A percentile compares a stretch with the other conserved stretches of the same genome.
Evolutionary conservation across 2,888 invertebrate species (phyloP).

Genomic region (Torymus tubicola): DNA sequence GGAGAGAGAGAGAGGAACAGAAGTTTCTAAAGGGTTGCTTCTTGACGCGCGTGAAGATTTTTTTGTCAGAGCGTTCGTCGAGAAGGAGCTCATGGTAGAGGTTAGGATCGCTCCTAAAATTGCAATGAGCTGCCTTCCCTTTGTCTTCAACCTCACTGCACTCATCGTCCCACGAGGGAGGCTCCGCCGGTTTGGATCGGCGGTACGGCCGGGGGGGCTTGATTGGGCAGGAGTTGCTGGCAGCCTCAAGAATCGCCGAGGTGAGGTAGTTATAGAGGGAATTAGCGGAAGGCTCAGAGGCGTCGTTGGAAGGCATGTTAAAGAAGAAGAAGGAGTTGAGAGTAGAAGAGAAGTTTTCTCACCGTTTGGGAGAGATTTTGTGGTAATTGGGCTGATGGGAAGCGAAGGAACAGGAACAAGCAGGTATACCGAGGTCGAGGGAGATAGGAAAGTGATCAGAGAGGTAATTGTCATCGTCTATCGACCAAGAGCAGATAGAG

Average conservation of each 20-base stretch:
- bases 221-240: not conserved
- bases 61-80: not conserved
- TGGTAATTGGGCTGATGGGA: not conserved
- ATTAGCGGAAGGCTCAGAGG: not conserved
- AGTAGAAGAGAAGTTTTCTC: not conserved
- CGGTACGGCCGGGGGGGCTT: too few species aligned
- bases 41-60: not conserved
- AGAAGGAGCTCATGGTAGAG: not conserved
- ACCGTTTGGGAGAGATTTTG: not conserved
- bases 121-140: not conserved
- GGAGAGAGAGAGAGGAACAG: conserved; percentile 12
- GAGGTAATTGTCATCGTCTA: conserved; percentile 21
- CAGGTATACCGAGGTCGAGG: not conserved
- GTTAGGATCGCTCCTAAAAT: conserved; percentile 1
- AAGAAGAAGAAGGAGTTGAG: not conserved
- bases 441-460: conserved; percentile 48
- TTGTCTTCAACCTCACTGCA: not conserved
- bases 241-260: not conserved
- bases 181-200: not conserved
- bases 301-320: too few species aligned
- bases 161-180: conserved; percentile 5
- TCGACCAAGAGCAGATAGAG: conserved; percentile 38
- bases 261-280: not conserved
- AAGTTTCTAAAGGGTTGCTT: not conserved
- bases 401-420: not conserved